Conservation (phyloP, 2,113 vertebrate species). For the Electrona antarctica region DNA sequence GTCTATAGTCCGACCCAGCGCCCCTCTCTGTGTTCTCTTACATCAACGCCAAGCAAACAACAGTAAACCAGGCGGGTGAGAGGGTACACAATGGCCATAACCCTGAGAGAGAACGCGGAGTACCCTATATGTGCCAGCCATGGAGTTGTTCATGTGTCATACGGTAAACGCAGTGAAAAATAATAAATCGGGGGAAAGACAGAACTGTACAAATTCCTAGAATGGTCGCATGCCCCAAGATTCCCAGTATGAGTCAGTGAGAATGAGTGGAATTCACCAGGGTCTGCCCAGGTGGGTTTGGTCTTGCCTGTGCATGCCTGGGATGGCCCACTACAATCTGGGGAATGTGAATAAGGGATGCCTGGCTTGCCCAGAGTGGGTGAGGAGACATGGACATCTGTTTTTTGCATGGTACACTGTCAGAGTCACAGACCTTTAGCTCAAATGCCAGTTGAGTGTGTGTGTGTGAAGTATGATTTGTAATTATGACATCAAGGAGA, state of each 20-base stretch:
- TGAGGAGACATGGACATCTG: slow-evolving; percentile 64
- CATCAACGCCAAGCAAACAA: slow-evolving; percentile 61
- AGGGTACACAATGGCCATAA: slow-evolving; percentile 44
- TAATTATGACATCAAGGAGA: slow-evolving; percentile 57
- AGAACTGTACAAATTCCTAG: not conserved
- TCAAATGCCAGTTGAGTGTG: slow-evolving; percentile 64
- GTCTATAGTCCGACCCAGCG: slow-evolving; percentile 63
- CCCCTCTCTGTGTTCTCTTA: slow-evolving; percentile 29
- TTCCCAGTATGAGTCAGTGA: slow-evolving; percentile 46
- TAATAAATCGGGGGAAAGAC: not conserved
- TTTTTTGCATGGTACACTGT: slow-evolving; percentile 49
- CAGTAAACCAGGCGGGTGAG: slow-evolving; percentile 34
- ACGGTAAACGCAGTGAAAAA: not conserved
- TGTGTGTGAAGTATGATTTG: slow-evolving; percentile 29
- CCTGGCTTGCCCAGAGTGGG: slow-evolving; percentile 67
- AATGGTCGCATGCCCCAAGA: slow-evolving; percentile 17
- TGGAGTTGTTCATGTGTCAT: slow-evolving; percentile 17
- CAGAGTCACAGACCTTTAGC: slow-evolving; percentile 56
- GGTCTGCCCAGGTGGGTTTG: slow-evolving; percentile 75
- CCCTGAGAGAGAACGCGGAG: slow-evolving; percentile 40
- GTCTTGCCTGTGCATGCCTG: slow-evolving; percentile 70
- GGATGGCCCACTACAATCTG: slow-evolving; percentile 68
- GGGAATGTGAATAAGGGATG: slow-evolving; percentile 72
- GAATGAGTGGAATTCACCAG: slow-evolving; percentile 72
- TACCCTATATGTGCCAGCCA: slow-evolving; percentile 18